Evolutionary conservation across 2,797 vertebrate genomes (phyloP).

Genomic region (Acanthopagrus latus): DNA sequence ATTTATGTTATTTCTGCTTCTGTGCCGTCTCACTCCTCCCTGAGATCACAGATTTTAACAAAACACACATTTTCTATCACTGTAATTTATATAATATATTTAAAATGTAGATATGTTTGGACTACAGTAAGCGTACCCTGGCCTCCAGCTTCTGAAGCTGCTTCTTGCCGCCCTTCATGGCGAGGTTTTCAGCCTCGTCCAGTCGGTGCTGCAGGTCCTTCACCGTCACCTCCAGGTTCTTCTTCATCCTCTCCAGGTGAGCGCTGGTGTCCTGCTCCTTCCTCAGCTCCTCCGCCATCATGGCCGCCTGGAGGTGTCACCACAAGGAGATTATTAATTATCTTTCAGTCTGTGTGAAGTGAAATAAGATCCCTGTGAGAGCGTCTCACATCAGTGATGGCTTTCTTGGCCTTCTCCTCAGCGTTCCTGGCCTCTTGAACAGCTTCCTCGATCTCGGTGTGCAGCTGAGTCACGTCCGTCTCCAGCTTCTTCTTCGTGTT

Average conservation of each 20-base stretch:
- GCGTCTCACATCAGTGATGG: constrained; percentile 86
- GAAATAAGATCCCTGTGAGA: rapidly evolving
- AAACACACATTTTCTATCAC: not conserved
- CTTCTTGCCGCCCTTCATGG: constrained; percentile 90
- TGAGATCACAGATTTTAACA: too few relatives aligned
- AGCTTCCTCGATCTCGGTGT: constrained; percentile 86
- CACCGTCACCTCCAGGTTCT: constrained; percentile 87
- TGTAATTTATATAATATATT: too few relatives aligned
- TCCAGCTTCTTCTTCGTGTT: constrained; percentile 88
- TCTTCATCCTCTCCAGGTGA: constrained; percentile 92
- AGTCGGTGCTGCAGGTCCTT: constrained; percentile 87
- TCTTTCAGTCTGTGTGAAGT: not conserved
- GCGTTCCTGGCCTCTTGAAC: constrained; percentile 88
- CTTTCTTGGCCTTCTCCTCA: constrained; percentile 91
- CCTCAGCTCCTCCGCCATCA: constrained; percentile 91
- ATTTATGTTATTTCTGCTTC: too few relatives aligned
- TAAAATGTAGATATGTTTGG: not conserved
- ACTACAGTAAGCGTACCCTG: constrained; percentile 74
- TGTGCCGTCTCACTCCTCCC: too few relatives aligned
- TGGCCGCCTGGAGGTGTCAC: constrained; percentile 79
- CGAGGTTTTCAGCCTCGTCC: constrained; percentile 88
- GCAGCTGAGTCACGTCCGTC: constrained; percentile 84
- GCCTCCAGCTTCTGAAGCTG: constrained; percentile 89
- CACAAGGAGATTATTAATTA: not conserved
- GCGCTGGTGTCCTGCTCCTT: constrained; percentile 91